Conservation (phyloP, 1,140 invertebrate genomes). For the Belonocnema kinseyi region DNA sequence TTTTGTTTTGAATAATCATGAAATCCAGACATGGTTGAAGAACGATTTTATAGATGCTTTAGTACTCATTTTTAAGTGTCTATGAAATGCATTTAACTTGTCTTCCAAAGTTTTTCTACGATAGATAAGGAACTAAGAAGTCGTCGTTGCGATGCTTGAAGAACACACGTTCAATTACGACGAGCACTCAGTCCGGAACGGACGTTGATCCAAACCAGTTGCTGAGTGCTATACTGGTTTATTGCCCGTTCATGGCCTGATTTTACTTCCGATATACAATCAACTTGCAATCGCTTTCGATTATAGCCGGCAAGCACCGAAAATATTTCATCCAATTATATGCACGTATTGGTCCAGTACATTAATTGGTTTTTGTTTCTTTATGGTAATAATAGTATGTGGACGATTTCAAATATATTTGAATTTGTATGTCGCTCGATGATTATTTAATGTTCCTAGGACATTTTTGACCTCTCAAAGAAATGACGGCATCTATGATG, state of each 20-base stretch:
- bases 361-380: too few species aligned
- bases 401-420: too few species aligned
- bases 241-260: conserved; percentile 10
- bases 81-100: conserved; percentile 52
- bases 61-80: conserved; percentile 49
- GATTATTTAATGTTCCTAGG: too few species aligned
- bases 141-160: conserved; percentile 46
- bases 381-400: too few species aligned
- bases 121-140: conserved; percentile 32
- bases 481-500: too few species aligned
- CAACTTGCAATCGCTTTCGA: background rate
- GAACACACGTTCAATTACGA: conserved; percentile 68
- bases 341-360: too few species aligned
- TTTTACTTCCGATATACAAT: conserved; percentile 20
- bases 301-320: background rate
- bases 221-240: background rate
- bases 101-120: conserved; percentile 32
- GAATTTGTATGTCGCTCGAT: too few species aligned
- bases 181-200: conserved; percentile 69
- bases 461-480: too few species aligned
- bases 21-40: conserved; percentile 49
- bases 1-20: conserved; percentile 23
- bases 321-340: background rate
- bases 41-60: conserved; percentile 49
- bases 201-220: conserved; percentile 66